A percentile compares a stretch with the other conserved stretches of the same genome.
phyloP scores from a whole-genome alignment of 2,113 vertebrate species.

The Pseudonaja textilis region DNA sequence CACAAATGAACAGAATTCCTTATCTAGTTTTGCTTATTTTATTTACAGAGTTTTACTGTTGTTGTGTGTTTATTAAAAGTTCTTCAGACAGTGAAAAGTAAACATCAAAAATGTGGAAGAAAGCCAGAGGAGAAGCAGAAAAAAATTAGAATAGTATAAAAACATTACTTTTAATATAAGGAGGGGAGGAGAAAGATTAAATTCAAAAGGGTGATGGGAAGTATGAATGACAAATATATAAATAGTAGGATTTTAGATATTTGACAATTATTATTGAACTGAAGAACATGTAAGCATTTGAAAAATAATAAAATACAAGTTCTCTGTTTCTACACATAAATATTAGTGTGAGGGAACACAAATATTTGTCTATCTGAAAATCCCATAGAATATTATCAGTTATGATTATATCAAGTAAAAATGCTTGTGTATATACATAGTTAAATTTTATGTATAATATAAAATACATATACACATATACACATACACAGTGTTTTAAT shows the following conservation, averaged over 20 bases:
- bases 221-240: neutral
- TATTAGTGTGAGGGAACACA: neutral
- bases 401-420: neutral
- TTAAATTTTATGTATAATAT: neutral
- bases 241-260: neutral
- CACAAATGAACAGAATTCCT: slow-evolving; percentile 24
- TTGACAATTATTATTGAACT: neutral
- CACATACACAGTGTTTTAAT: neutral
- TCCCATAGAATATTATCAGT: slow-evolving; percentile 39
- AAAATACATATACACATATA: neutral
- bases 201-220: neutral
- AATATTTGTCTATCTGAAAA: neutral
- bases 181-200: slow-evolving; percentile 4
- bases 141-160: neutral
- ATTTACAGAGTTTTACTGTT: slow-evolving; percentile 17
- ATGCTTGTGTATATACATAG: neutral
- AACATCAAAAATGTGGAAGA: neutral
- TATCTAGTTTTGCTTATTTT: slow-evolving; percentile 32
- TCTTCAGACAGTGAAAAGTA: neutral
- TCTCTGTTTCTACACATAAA: neutral
- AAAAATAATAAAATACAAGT: neutral
- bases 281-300: neutral
- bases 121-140: neutral
- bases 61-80: slow-evolving; percentile 10
- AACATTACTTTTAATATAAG: neutral